Conservation (phyloP, 2,888 invertebrate genomes). For the Ephialtes manifestator region DNA sequence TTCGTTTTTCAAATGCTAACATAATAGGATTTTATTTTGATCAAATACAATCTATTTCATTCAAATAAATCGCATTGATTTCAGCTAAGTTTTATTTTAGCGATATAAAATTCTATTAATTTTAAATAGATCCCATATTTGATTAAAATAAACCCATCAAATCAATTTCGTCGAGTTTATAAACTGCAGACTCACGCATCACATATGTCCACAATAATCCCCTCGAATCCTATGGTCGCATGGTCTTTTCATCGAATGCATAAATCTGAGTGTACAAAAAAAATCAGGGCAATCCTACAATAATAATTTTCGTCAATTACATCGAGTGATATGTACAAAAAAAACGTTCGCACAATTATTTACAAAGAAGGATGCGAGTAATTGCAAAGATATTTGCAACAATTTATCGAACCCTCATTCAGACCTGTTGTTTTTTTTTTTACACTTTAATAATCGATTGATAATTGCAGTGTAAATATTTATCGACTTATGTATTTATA, state of each 20-base stretch:
- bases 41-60: too few species aligned
- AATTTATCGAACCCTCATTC: constrained; percentile 9
- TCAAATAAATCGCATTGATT: too few species aligned
- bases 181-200: background rate
- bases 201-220: background rate
- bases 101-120: too few species aligned
- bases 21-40: too few species aligned
- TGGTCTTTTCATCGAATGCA: background rate
- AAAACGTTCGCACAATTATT: constrained; percentile 63
- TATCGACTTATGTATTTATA: constrained; percentile 50
- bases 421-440: constrained; percentile 31
- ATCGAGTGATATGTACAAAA: constrained; percentile 75
- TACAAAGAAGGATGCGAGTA: constrained; percentile 51
- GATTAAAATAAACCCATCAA: too few species aligned
- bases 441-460: constrained; percentile 41
- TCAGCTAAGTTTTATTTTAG: too few species aligned
- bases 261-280: background rate
- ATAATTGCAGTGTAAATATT: constrained; percentile 19
- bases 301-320: constrained; percentile 48
- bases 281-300: background rate
- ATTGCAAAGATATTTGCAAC: constrained; percentile 9
- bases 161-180: too few species aligned
- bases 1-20: too few species aligned
- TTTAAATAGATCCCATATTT: too few species aligned
- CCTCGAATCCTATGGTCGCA: background rate